Base-by-base conservation (phyloP, 2,797 vertebrate species). In the Halcyon smyrnensis region DNA sequence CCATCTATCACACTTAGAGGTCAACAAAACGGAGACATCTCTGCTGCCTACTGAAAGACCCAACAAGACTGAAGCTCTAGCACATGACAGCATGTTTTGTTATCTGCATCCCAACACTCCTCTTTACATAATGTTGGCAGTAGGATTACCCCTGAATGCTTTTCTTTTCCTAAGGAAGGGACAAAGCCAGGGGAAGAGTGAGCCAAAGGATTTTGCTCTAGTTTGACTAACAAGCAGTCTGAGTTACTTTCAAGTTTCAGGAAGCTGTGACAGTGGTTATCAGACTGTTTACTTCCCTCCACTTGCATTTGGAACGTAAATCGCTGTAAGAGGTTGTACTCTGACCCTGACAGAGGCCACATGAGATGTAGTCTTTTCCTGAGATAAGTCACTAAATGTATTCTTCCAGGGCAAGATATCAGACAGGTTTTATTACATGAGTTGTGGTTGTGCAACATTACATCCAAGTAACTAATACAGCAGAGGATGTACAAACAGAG, bases 201-300 rank as follows among this genome's bases (percentile, higher is more conserved):
- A 84, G 78, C 68, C 45, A 62, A 87, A 83, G 63, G 34, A 46
- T 80, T 95, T 90, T 87, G 20, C 48, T 90, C 18, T 20, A 9
- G 36, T 48, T 93, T 78, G 59, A 37, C 60, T 48, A 89, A 69
- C 41, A 64, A 84, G 78, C 20, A 96, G 25, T 37, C 54, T 46
- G 67, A 83, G 76, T 83, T 90, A 78, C 85, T 95, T 94, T 93
- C 60, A 89, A 93, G 89, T 93, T 92, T 85, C 94, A 97, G 95
- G 95, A 97, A 96, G 76, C 63, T 50, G 53, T 1, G 45, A 80
- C 48, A 65, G 60, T 0, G 0, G 51, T 91, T 87, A 75, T 87
- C 94, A 89, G 89, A 80, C 64, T 91, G 90, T 93, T 97, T 96
- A 90, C 81, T 96, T 96, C 86, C 94, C 71, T 83, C 27, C 56